A percentile compares a stretch with the other conserved stretches of the same genome.
Evolutionary conservation across 2,113 vertebrate genomes (phyloP).

Genomic region (Psittacara wagleri): DNA sequence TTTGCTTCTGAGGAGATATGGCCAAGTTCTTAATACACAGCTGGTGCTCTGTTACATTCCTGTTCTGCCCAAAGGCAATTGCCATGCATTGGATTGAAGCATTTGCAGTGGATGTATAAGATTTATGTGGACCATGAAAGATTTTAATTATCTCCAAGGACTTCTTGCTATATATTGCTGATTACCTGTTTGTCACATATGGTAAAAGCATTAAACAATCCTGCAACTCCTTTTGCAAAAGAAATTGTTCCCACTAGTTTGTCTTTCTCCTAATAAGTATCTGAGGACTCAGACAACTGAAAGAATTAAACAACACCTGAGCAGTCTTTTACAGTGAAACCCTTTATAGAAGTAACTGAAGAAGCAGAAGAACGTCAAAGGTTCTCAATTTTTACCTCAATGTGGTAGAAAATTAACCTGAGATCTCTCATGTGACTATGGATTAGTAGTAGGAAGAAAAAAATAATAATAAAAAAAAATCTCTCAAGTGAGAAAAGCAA

Average conservation of each 20-base stretch:
- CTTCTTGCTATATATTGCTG: neutral
- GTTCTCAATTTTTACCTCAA: neutral
- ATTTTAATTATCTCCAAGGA: neutral
- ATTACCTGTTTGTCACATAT: neutral
- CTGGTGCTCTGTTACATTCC: neutral
- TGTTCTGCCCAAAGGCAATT: neutral
- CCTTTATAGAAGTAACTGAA: neutral
- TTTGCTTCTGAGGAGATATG: neutral
- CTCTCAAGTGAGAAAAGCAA: neutral
- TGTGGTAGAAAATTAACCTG: neutral
- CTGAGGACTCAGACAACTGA: neutral
- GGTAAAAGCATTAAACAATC: neutral
- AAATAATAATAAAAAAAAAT: neutral
- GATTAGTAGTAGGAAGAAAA: neutral
- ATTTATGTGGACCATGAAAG: neutral
- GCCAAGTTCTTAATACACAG: neutral
- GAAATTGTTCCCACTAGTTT: neutral
- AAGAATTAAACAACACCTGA: neutral
- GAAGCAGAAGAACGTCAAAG: neutral
- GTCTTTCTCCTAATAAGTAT: neutral
- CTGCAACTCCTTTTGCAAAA: neutral
- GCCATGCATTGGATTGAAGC: neutral
- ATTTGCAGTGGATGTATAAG: neutral
- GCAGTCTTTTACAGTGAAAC: neutral
- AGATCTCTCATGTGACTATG: neutral